Base-by-base conservation (phyloP, 2,113 vertebrate genomes). In the Tenrec ecaudatus region DNA sequence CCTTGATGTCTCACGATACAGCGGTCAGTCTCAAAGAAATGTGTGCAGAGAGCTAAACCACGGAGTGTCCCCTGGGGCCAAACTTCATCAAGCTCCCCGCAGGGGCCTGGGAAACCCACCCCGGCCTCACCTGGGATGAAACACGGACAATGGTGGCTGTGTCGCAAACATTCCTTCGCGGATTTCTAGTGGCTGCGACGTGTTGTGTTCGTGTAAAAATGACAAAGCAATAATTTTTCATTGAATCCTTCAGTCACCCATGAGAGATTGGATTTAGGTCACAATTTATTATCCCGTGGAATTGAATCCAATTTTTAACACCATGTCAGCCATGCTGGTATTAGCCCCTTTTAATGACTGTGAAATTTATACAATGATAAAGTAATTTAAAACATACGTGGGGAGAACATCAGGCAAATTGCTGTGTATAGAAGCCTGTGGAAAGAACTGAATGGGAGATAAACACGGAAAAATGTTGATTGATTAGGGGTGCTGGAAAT, bases 221-320 rank as follows among this genome's bases (percentile, higher is more conserved):
- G 97, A 98, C 97, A 97, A 97, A 98, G 93, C 95, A 92, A 93
- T 98, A 96, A 97, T 98, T 98, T 98, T 97, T 98, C 98, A 97
- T 97, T 97, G 96, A 95, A 97, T 97, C 96, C 96, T 97, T 98
- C 97, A 98, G 93, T 96, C 98, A 96, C 97, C 97, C 97, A 97
- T 98, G 98, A 98, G 97, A 98, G 97, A 98, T 97, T 97, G 93
- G 96, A 97, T 98, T 98, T 97, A 97, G 97, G 96, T 98, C 96
- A 98, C 94, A 97, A 98, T 98, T 97, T 98, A 98, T 98, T 98
- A 96, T 96, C 84, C 94, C 16, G 0, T 11, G 77, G 96, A 97
- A 97, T 92, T 94, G 97, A 97, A 97, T 97, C 95, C 96, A 98
- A 97, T 98, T 98, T 98, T 98, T 98, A 98, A 97, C 97, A 97